Conservation (phyloP, 2,888 invertebrate genomes). For the Meliscaeva auricollis region DNA sequence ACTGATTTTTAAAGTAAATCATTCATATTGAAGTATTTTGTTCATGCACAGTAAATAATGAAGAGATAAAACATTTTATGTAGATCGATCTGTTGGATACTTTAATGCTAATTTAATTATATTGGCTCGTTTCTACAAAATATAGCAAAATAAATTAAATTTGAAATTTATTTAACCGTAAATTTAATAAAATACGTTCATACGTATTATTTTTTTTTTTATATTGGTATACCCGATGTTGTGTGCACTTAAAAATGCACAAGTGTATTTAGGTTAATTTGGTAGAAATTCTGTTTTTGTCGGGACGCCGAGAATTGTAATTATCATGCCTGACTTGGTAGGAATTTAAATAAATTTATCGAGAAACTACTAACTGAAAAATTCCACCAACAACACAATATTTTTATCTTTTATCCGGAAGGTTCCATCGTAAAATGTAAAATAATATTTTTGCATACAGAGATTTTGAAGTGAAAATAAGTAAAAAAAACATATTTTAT, state of each 20-base stretch:
- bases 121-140: too few species aligned
- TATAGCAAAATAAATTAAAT: too few species aligned
- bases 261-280: neutral
- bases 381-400: conserved; percentile 5
- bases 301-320: neutral
- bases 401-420: neutral
- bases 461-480: neutral
- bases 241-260: neutral
- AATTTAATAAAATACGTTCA: too few species aligned
- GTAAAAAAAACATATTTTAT: neutral
- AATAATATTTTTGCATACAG: neutral
- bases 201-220: too few species aligned
- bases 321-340: conserved; percentile 5
- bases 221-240: too few species aligned
- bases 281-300: neutral
- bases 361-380: conserved; percentile 11
- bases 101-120: too few species aligned
- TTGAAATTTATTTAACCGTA: too few species aligned
- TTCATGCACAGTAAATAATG: too few species aligned
- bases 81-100: too few species aligned
- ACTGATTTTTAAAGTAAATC: too few species aligned
- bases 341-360: conserved; percentile 13
- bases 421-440: neutral
- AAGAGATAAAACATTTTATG: too few species aligned
- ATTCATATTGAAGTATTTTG: too few species aligned